Evolutionary conservation across 1,140 invertebrate species (phyloP), one percentile per base, ranked within the genome.

Genomic region (Bombus waltoni): DNA sequence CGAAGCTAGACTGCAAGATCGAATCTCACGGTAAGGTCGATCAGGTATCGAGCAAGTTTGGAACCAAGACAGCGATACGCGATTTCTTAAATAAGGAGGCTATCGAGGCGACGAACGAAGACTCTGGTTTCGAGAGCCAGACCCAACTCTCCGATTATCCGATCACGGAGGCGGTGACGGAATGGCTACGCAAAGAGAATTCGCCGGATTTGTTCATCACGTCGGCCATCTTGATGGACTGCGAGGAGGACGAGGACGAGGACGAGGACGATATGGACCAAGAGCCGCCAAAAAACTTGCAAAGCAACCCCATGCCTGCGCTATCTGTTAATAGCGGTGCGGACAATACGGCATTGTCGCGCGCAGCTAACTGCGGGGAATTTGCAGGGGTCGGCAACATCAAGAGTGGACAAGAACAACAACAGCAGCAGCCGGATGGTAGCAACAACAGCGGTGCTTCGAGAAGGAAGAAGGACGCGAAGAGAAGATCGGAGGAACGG

Each of bases 281-380:
- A 66, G 88, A 95, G 92, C 92, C 92, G 92, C 89, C 95, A 96
- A 96, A 96, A 96, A 96, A 96, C 95, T 95, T 94, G 95, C 91
- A 95, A 94, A 92, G 95, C 95, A 96, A 96, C 95, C 95, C 95
- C 95, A 95, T 95, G 92, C 95, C 93, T 96, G 95, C 95, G 95
- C 95, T 95, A 96, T 96, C 95, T 95, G 93, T 89, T 96, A 95
- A 94, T 94, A 90, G 91, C 91, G 88, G 86, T 83, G 92, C 86
- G 76, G 91, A 92, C 90, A 91, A 94, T 77, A 62, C 90, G 82
- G 87, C 83, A 83, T 94, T 88, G 84, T 91, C 90, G 80, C 90
- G 92, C 79, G 70, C 87, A 81, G 82, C 92, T 93, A 93, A 81
- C 91, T 93, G 86, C 90, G 90, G 93, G 74, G 90, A 94, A 93